phyloP scores from a whole-genome alignment of 2,113 vertebrate species.

The Albula glossodonta region DNA sequence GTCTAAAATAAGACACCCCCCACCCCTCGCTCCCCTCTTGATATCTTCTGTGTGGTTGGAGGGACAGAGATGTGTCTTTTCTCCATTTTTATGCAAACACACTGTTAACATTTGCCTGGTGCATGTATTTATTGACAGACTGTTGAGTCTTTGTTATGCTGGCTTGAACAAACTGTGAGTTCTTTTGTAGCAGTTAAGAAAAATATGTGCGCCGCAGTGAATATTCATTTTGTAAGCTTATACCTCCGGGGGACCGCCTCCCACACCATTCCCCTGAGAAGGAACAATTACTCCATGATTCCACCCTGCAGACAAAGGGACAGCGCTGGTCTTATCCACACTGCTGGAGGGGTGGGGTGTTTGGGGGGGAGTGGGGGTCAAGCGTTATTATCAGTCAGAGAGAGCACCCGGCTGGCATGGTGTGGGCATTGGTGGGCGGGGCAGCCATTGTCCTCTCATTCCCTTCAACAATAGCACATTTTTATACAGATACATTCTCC shows the following conservation, averaged over 20 bases:
- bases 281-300: constrained; percentile 42
- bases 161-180: constrained; percentile 30
- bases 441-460: constrained; percentile 38
- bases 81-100: constrained; percentile 40
- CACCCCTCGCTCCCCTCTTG: constrained; percentile 48
- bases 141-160: constrained; percentile 23
- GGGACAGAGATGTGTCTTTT: constrained; percentile 47
- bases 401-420: constrained; percentile 39
- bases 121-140: constrained; percentile 35
- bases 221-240: constrained; percentile 37
- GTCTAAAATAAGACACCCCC: constrained; percentile 39
- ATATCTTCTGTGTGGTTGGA: constrained; percentile 45
- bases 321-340: constrained; percentile 30
- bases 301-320: constrained; percentile 18
- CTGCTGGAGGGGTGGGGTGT: neutral
- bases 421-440: constrained; percentile 23
- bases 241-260: constrained; percentile 42
- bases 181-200: constrained; percentile 35
- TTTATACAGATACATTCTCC: constrained; percentile 37
- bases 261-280: constrained; percentile 40
- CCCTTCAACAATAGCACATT: constrained; percentile 48
- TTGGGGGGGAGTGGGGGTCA: neutral
- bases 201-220: constrained; percentile 33
- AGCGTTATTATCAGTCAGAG: constrained; percentile 33
- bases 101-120: constrained; percentile 42